Evolutionary conservation across 2,797 vertebrate species (phyloP).

Genomic region (Chlorospingus semifuscus): DNA sequence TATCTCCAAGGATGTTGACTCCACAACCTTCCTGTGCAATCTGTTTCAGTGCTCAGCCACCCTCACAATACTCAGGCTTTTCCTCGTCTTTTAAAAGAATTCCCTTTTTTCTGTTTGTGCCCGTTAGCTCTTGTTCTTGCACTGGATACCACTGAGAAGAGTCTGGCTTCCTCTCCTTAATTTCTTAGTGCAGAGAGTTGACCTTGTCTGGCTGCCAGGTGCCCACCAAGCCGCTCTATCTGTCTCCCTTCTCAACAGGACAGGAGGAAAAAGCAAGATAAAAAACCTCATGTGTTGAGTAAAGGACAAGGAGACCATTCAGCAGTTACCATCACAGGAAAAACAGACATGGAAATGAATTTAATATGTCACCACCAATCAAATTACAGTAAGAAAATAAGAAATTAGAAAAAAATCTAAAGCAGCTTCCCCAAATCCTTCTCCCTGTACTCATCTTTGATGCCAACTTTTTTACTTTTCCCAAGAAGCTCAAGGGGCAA

Average conservation of each 20-base stretch:
- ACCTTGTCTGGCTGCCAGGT: not conserved
- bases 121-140: not conserved
- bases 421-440: accelerated
- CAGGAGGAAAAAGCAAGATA: not conserved
- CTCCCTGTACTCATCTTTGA: not conserved
- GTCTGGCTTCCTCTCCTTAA: not conserved
- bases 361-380: not conserved
- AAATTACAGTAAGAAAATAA: not conserved
- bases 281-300: accelerated
- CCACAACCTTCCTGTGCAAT: not conserved
- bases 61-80: not conserved
- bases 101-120: not conserved
- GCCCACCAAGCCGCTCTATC: not conserved
- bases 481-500: accelerated
- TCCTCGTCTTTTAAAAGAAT: not conserved
- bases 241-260: not conserved
- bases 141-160: not conserved
- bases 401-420: not conserved
- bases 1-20: not conserved
- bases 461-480: not conserved
- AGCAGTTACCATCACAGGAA: not conserved
- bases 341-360: not conserved
- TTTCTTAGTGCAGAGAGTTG: not conserved
- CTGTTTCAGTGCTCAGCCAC: not conserved
- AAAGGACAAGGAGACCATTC: not conserved